Evolutionary conservation across 2,113 vertebrate genomes (phyloP).

Genomic region (Halichoerus grypus): DNA sequence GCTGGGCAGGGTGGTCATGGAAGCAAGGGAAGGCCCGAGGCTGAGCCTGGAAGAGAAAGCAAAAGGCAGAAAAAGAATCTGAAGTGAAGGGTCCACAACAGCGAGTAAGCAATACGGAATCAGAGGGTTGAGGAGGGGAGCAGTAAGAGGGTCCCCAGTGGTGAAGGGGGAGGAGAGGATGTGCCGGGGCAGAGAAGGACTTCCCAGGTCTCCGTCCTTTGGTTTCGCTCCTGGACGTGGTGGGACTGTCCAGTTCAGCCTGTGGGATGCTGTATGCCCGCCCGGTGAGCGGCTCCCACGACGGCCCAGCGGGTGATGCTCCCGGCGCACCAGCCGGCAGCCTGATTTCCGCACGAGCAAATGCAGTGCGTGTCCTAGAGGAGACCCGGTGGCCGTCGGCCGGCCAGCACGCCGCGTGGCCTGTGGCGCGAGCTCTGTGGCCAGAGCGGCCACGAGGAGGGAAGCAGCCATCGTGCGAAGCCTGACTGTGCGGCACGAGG

Average conservation of each 20-base stretch:
- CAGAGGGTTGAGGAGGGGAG: not conserved
- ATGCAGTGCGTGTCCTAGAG: fast-evolving
- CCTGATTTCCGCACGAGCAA: not conserved
- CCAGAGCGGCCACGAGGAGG: fast-evolving
- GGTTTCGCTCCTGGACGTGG: not conserved
- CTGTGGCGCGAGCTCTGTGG: not conserved
- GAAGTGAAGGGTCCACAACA: not conserved
- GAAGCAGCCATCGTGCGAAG: not conserved
- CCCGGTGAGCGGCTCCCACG: not conserved
- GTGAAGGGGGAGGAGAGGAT: not conserved
- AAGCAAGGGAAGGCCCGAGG: not conserved
- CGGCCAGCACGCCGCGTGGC: not conserved
- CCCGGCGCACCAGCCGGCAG: fast-evolving
- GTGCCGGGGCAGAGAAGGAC: not conserved
- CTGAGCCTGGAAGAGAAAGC: not conserved
- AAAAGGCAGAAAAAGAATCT: not conserved
- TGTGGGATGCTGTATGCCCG: fast-evolving
- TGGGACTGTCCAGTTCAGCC: not conserved
- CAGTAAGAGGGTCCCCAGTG: not conserved
- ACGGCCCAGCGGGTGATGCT: no score
- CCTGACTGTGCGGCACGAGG: not conserved
- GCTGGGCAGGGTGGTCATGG: not conserved
- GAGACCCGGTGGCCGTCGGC: not conserved
- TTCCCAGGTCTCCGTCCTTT: not conserved
- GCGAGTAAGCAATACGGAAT: not conserved